Percentiles rank a stretch among this genome's conserved stretches.
These are phyloP conservation scores for Drosophila nigromelanica DNA, from an alignment of 1,140 invertebrate genomes.

Conservation along the genomic window DNA sequence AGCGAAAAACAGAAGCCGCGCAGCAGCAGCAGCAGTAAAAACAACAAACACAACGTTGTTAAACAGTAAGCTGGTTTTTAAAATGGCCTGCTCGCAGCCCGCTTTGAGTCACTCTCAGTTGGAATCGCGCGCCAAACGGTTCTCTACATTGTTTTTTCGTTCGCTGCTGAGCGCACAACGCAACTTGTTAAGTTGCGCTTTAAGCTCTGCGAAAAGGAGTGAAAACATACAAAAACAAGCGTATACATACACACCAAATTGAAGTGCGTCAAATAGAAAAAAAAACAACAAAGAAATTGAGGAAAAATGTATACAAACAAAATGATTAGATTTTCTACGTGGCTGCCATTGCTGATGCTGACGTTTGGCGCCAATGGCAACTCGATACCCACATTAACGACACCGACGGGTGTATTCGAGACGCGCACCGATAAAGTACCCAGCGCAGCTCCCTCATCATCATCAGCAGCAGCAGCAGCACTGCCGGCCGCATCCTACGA, in stretches of 20 bases:
- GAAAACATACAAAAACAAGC: slow-evolving; percentile 27
- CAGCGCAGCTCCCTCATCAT: not conserved
- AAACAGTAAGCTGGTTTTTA: slow-evolving; percentile 69
- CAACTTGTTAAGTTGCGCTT: slow-evolving; percentile 22
- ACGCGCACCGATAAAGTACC: slow-evolving; percentile 61
- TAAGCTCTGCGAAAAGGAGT: slow-evolving; percentile 29
- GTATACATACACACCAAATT: slow-evolving; percentile 10
- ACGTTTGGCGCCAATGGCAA: slow-evolving; percentile 46
- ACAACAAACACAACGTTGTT: slow-evolving; percentile 11
- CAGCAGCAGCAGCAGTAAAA: slow-evolving; percentile 14
- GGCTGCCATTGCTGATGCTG: slow-evolving; percentile 36
- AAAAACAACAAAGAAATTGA: slow-evolving; percentile 20
- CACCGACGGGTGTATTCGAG: slow-evolving; percentile 69
- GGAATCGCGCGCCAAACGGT: slow-evolving; percentile 63
- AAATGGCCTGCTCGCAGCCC: slow-evolving; percentile 50
- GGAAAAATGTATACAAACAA: slow-evolving; percentile 41
- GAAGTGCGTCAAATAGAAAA: slow-evolving; percentile 22
- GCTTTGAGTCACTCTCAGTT: slow-evolving; percentile 70
- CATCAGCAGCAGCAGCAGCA: not conserved
- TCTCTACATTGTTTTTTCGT: slow-evolving; percentile 22
- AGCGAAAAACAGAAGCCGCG: slow-evolving; percentile 25
- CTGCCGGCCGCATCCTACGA: slow-evolving; percentile 49
- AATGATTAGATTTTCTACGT: slow-evolving; percentile 48
- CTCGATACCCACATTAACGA: slow-evolving; percentile 60
- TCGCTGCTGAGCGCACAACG: slow-evolving; percentile 15